Percentiles rank a stretch among this genome's conserved stretches.
phyloP scores from a whole-genome alignment of 2,113 vertebrate genomes.

The Leucopsar rothschildi region DNA sequence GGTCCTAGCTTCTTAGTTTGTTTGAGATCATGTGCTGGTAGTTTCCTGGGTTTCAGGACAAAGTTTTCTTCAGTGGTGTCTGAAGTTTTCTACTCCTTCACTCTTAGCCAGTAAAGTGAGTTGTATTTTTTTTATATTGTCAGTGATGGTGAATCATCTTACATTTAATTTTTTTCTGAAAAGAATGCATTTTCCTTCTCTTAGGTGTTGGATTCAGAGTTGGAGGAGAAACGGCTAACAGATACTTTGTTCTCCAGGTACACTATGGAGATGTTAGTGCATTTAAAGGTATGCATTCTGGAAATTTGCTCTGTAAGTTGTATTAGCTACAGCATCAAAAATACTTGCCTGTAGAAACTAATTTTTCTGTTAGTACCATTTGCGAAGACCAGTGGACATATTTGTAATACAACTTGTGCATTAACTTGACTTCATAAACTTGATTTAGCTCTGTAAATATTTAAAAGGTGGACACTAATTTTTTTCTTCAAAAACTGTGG shows the following conservation, averaged over 20 bases:
- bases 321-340: background rate
- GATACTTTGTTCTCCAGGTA: conserved; percentile 93
- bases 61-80: background rate
- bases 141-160: background rate
- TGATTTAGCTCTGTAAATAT: background rate
- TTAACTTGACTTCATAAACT: background rate
- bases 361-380: background rate
- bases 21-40: background rate
- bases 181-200: background rate
- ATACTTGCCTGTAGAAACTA: background rate
- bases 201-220: conserved; percentile 94
- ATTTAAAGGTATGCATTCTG: conserved; percentile 83
- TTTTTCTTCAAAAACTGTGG: background rate
- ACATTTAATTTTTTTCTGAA: background rate
- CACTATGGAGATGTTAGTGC: conserved; percentile 90
- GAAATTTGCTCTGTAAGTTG: background rate
- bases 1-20: background rate
- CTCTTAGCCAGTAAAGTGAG: background rate
- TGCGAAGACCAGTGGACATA: background rate
- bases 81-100: background rate
- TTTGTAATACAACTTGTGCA: background rate
- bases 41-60: background rate
- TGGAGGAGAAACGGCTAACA: conserved; percentile 82
- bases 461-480: background rate
- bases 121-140: background rate